These are phyloP conservation scores for Acleris holmiana DNA, from an alignment of 2,888 invertebrate species.

Conservation along the genomic window DNA sequence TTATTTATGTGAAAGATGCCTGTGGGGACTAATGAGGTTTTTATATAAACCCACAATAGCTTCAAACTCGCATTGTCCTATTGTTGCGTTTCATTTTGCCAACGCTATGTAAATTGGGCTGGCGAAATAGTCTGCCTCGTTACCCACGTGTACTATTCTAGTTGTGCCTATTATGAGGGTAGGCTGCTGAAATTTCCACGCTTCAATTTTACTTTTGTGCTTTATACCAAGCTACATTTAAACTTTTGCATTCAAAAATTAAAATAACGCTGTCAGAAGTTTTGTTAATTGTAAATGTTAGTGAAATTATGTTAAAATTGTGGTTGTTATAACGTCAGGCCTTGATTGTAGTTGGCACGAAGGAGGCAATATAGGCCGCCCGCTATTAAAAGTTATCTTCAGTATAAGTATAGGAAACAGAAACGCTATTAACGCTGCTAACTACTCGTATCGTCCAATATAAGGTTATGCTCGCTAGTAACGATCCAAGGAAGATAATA, in stretches of 20 bases:
- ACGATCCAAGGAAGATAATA: too few species aligned
- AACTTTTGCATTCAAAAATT: constrained; percentile 20
- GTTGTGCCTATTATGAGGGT: constrained; percentile 42
- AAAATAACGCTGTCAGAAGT: constrained; percentile 20
- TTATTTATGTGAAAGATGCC: constrained; percentile 73
- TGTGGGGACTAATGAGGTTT: constrained; percentile 76
- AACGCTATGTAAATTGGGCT: constrained; percentile 78
- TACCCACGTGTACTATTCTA: constrained; percentile 60
- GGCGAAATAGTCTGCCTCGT: constrained; percentile 66
- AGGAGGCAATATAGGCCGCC: constrained; percentile 25
- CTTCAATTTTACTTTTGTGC: constrained; percentile 6
- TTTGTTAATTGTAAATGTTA: constrained; percentile 28
- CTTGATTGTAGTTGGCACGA: constrained; percentile 29
- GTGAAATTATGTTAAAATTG: constrained; percentile 33
- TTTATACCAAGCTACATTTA: constrained; percentile 24
- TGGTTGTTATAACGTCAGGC: constrained; percentile 22
- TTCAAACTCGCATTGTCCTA: constrained; percentile 78
- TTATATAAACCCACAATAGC: constrained; percentile 69
- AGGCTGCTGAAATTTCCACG: constrained; percentile 1
- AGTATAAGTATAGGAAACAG: constrained; percentile 15
- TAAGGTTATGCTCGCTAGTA: background rate
- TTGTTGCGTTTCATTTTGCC: constrained; percentile 79
- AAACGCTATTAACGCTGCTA: constrained; percentile 24
- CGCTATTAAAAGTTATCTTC: constrained; percentile 31
- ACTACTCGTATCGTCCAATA: background rate